Evolutionary conservation across 2,113 vertebrate genomes (phyloP).

Genomic region (Turdus rufiventris): DNA sequence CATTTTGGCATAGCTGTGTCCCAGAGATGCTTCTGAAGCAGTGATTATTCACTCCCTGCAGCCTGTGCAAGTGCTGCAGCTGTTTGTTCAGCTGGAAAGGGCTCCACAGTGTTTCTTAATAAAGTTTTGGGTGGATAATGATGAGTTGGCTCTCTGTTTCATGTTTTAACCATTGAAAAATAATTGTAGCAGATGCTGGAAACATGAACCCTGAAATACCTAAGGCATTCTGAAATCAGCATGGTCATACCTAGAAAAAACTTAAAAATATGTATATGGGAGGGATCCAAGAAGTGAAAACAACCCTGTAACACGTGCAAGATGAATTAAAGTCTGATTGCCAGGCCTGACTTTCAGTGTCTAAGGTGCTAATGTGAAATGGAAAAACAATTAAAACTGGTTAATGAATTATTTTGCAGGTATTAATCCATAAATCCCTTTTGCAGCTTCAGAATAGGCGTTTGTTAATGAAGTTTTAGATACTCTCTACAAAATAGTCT

Average conservation of each 20-base stretch:
- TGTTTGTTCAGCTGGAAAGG: slow-evolving; percentile 18
- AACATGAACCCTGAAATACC: neutral
- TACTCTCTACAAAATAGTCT: neutral
- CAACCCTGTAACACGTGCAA: neutral
- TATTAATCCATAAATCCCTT: neutral
- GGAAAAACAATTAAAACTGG: neutral
- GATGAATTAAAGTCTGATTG: neutral
- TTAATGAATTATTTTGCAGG: neutral
- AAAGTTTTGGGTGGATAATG: neutral
- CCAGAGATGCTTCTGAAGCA: neutral
- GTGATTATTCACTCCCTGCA: neutral
- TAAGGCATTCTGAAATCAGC: neutral
- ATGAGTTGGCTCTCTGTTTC: neutral
- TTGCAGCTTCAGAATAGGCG: neutral
- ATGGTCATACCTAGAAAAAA: neutral
- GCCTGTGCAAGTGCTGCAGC: neutral
- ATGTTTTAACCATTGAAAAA: slow-evolving; percentile 7
- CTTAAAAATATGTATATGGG: neutral
- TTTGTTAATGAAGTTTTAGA: neutral
- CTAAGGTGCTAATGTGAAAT: neutral
- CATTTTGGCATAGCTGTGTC: neutral
- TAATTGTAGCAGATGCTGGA: neutral
- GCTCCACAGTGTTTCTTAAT: neutral
- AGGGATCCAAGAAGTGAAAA: neutral
- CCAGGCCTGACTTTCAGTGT: neutral